These are phyloP conservation scores for Hormaphis cornu DNA, from an alignment of 1,140 invertebrate genomes.

Conservation along the genomic window DNA sequence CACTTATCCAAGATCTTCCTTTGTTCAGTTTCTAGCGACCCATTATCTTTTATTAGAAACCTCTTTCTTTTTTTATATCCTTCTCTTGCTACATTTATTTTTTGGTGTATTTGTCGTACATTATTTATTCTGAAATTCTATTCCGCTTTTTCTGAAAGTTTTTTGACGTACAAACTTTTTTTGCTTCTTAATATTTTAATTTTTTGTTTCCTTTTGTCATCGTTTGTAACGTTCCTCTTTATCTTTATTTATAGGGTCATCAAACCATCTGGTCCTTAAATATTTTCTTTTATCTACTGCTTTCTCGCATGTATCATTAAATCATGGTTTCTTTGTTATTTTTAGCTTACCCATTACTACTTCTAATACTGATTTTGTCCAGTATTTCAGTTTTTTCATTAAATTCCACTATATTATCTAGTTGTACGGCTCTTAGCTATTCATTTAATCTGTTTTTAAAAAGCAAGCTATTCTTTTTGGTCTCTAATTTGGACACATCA, in stretches of 20 bases:
- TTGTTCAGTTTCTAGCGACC: neutral
- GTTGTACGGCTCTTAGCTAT: neutral
- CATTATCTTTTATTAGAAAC: neutral
- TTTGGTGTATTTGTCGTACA: neutral
- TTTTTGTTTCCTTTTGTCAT: neutral
- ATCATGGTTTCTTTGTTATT: neutral
- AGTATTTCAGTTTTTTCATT: neutral
- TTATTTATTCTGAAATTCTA: slow-evolving; percentile 19
- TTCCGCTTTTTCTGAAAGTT: neutral
- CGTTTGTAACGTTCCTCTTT: neutral
- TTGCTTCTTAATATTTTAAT: neutral
- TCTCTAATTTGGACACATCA: neutral
- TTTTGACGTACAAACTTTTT: neutral
- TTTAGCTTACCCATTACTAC: neutral
- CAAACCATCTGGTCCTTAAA: neutral
- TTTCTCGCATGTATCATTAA: neutral
- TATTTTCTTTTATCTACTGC: neutral
- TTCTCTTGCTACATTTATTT: neutral
- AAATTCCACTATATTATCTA: neutral
- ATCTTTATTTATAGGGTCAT: neutral
- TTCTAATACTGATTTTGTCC: neutral
- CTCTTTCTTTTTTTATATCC: slow-evolving; percentile 10
- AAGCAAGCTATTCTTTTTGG: neutral
- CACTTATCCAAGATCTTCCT: neutral
- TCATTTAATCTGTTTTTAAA: slow-evolving; percentile 1